Evolutionary conservation across 2,888 invertebrate species (phyloP).

Genomic region (Vannuccia rotundouncinata): DNA sequence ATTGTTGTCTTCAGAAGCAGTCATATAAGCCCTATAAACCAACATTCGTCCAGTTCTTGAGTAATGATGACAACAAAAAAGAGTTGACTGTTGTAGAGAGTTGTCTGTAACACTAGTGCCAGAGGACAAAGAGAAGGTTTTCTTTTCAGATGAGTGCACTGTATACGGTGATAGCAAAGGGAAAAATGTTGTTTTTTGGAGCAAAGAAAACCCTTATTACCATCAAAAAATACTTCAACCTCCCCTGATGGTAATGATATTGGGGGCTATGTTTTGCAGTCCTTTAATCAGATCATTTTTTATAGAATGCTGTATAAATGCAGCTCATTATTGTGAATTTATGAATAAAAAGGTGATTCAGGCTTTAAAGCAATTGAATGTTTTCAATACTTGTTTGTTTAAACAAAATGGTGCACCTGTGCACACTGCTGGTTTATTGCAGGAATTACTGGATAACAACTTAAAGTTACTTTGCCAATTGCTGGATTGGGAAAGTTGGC

Average conservation of each 20-base stretch:
- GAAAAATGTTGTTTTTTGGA: constrained; percentile 29
- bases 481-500: constrained; percentile 3
- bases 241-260: constrained; percentile 28
- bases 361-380: constrained; percentile 26
- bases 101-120: constrained; percentile 13
- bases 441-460: background rate
- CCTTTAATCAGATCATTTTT: constrained; percentile 17
- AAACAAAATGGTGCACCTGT: constrained; percentile 18
- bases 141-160: constrained; percentile 28
- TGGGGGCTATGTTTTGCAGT: constrained; percentile 19
- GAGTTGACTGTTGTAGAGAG: constrained; percentile 17
- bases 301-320: constrained; percentile 9
- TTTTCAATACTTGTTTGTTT: constrained; percentile 15
- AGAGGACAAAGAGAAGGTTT: constrained; percentile 27
- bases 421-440: constrained; percentile 10
- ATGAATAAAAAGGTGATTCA: constrained; percentile 20
- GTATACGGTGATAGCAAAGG: constrained; percentile 18
- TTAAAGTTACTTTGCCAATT: background rate
- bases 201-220: constrained; percentile 29
- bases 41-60: constrained; percentile 26
- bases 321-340: constrained; percentile 12
- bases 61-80: constrained; percentile 16
- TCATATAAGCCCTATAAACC: constrained; percentile 21
- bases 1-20: constrained; percentile 23
- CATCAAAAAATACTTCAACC: constrained; percentile 19